Percentiles rank a stretch among this genome's conserved stretches.
These are phyloP conservation scores for Papilio polytes DNA, from an alignment of 1,140 invertebrate genomes.

Conservation along the genomic window DNA sequence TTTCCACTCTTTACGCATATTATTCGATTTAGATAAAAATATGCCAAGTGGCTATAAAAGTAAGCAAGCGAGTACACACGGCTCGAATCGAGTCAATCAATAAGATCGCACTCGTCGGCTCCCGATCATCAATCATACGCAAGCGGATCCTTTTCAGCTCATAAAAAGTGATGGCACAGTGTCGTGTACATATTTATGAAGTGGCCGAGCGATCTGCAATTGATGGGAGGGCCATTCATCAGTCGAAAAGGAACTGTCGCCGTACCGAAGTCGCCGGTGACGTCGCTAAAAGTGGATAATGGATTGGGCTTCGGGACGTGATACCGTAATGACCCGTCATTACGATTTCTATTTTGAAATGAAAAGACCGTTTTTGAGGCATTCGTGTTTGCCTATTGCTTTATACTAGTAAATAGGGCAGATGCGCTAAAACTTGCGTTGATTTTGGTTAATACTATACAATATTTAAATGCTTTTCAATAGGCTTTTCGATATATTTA, in stretches of 20 bases:
- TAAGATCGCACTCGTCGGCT: constrained; percentile 58
- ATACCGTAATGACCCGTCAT: constrained; percentile 22
- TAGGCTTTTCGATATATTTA: neutral
- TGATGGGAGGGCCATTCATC: constrained; percentile 73
- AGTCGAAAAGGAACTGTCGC: constrained; percentile 54
- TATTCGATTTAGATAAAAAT: constrained; percentile 27
- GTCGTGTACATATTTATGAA: constrained; percentile 80
- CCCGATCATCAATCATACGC: constrained; percentile 72
- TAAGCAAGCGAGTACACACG: neutral
- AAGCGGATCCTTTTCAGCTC: constrained; percentile 64
- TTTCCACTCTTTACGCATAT: neutral
- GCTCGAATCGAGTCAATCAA: constrained; percentile 68
- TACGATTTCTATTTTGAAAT: constrained; percentile 47
- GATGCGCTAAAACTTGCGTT: neutral
- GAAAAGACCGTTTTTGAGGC: neutral
- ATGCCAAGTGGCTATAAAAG: constrained; percentile 33
- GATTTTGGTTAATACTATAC: too few species aligned
- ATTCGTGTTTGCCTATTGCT: neutral
- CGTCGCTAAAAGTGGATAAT: constrained; percentile 42
- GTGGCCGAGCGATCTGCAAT: constrained; percentile 69
- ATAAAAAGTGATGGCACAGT: constrained; percentile 73
- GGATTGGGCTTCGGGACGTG: constrained; percentile 24
- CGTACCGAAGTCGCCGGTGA: constrained; percentile 33
- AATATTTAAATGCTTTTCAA: too few species aligned
- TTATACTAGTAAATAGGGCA: neutral